phyloP scores from a whole-genome alignment of 2,797 vertebrate species.

The Cuculus canorus region DNA sequence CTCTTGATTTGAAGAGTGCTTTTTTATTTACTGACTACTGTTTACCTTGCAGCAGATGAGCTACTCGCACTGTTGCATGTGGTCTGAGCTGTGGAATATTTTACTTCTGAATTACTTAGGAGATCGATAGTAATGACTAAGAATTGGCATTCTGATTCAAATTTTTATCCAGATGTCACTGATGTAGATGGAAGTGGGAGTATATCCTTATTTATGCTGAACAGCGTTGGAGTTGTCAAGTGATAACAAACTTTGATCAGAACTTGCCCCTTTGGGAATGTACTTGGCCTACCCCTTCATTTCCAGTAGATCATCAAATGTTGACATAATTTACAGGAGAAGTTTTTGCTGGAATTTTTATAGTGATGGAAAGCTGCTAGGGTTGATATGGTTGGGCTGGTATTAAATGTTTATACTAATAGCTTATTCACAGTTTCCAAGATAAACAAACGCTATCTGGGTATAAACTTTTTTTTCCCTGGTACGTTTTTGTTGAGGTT shows the following conservation, averaged over 20 bases:
- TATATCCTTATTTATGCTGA: background rate
- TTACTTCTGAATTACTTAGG: background rate
- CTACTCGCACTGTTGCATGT: background rate
- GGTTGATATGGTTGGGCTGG: background rate
- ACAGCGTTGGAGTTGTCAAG: background rate
- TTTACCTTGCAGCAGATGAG: background rate
- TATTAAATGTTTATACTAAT: background rate
- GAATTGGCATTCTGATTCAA: background rate
- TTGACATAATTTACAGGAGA: background rate
- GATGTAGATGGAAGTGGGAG: background rate
- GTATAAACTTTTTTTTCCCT: background rate
- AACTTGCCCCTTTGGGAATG: background rate
- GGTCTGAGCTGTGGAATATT: background rate
- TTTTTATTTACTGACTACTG: background rate
- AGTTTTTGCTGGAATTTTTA: background rate
- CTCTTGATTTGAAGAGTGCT: background rate
- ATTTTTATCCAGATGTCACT: background rate
- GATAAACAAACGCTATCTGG: background rate
- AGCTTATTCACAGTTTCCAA: background rate
- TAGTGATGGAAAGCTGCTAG: background rate
- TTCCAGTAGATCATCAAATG: background rate
- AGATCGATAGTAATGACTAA: background rate
- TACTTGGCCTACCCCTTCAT: background rate
- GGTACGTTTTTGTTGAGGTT: background rate
- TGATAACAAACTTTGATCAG: background rate